Percentiles rank a stretch among this genome's conserved stretches.
Conservation (phyloP, 92 coral and sea anemone genomes). For the Phenganax stokvisi region DNA sequence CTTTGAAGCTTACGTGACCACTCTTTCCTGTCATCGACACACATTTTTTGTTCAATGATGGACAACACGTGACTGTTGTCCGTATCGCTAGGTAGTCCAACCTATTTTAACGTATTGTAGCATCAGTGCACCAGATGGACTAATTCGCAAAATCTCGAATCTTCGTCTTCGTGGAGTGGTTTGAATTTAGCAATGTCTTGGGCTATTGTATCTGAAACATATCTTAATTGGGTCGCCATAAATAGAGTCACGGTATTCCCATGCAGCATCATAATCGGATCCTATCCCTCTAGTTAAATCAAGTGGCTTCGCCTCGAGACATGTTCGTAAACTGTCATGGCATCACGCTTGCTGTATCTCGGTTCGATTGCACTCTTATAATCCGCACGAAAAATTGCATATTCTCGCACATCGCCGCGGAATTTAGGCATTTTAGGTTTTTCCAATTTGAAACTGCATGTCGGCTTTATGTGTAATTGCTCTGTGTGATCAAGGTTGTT, state of each 20-base stretch:
- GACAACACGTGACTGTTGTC: conserved; percentile 51
- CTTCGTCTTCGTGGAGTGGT: conserved; percentile 35
- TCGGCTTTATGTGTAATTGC: neutral
- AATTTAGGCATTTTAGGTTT: conserved; percentile 55
- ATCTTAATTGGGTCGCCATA: conserved; percentile 35
- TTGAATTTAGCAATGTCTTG: conserved; percentile 40
- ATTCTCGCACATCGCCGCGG: conserved; percentile 55
- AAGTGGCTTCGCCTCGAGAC: conserved; percentile 44
- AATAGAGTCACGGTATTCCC: conserved; percentile 46
- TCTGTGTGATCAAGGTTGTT: neutral
- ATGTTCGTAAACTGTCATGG: conserved; percentile 43
- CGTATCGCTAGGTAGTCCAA: conserved; percentile 45
- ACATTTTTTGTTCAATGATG: conserved; percentile 50
- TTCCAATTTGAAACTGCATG: conserved; percentile 45
- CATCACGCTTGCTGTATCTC: conserved; percentile 41
- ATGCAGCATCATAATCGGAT: conserved; percentile 45
- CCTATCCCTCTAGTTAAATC: conserved; percentile 54
- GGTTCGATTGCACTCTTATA: conserved; percentile 56
- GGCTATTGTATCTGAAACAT: conserved; percentile 40
- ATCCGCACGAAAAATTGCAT: conserved; percentile 46
- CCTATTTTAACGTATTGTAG: neutral
- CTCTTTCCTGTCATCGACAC: conserved; percentile 44
- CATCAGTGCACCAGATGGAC: conserved; percentile 44
- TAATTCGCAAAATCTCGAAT: conserved; percentile 46
- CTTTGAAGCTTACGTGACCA: conserved; percentile 47